A percentile compares a stretch with the other conserved stretches of the same genome.
Evolutionary conservation across 2,888 invertebrate genomes (phyloP).

Genomic region (Oxytorus armatus): DNA sequence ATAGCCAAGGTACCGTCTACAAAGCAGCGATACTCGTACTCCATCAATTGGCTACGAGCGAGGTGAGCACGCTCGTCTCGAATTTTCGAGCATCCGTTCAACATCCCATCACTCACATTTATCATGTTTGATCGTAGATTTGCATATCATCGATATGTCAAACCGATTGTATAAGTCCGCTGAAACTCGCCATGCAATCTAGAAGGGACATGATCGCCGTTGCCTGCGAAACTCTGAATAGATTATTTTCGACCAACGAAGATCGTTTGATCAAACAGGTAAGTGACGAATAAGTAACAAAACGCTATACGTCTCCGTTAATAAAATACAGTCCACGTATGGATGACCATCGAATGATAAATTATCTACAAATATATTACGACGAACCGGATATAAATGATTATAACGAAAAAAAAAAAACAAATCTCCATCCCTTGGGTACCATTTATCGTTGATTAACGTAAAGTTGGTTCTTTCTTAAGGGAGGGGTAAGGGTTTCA

Average conservation of each 20-base stretch:
- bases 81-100: slow-evolving; percentile 26
- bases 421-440: no score
- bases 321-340: no score
- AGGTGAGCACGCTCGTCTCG: slow-evolving; percentile 86
- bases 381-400: no score
- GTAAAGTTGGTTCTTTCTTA: no score
- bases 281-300: slow-evolving; percentile 22
- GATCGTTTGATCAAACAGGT: slow-evolving; percentile 89
- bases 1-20: slow-evolving; percentile 88
- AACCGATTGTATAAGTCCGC: slow-evolving; percentile 94
- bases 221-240: slow-evolving; percentile 95
- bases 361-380: no score
- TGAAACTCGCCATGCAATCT: slow-evolving; percentile 95
- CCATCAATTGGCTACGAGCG: slow-evolving; percentile 93
- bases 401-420: no score
- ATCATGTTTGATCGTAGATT: slow-evolving; percentile 85
- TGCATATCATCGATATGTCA: slow-evolving; percentile 94
- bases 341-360: no score
- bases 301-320: background rate
- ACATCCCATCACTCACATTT: slow-evolving; percentile 33
- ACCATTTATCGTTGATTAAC: no score
- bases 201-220: slow-evolving; percentile 93
- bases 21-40: slow-evolving; percentile 93
- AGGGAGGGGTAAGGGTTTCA: no score
- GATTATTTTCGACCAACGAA: slow-evolving; percentile 91